These are phyloP conservation scores for Pherbina coryleti DNA, from an alignment of 2,888 invertebrate species.

Conservation along the genomic window DNA sequence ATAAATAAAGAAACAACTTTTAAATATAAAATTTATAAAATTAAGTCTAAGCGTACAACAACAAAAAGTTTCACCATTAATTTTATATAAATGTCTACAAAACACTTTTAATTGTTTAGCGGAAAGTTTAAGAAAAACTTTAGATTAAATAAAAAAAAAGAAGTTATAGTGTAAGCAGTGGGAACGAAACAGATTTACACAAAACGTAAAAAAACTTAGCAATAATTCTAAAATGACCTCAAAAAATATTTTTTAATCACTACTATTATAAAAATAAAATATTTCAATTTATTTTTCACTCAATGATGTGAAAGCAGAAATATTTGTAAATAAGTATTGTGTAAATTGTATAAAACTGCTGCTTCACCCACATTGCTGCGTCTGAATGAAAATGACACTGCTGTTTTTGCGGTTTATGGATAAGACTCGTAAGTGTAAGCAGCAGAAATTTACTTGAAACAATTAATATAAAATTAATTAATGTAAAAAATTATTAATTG, in stretches of 20 bases:
- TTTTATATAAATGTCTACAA: slow-evolving; percentile 63
- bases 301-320: not conserved
- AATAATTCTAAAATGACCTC: slow-evolving; percentile 70
- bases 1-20: slow-evolving; percentile 30
- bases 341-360: not conserved
- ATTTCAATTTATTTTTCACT: not conserved
- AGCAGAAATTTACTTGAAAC: slow-evolving; percentile 45
- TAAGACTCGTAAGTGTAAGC: slow-evolving; percentile 32
- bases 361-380: not conserved
- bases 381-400: not conserved
- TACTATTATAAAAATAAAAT: not conserved
- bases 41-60: slow-evolving; percentile 15
- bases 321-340: slow-evolving; percentile 38
- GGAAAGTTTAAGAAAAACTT: not conserved
- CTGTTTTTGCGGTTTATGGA: too few species aligned
- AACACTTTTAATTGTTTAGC: slow-evolving; percentile 27
- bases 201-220: slow-evolving; percentile 57
- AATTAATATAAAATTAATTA: slow-evolving; percentile 42
- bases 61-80: slow-evolving; percentile 50
- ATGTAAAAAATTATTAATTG: slow-evolving; percentile 50
- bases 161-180: not conserved
- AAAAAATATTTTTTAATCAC: slow-evolving; percentile 65
- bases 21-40: slow-evolving; percentile 42
- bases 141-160: slow-evolving; percentile 14
- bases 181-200: slow-evolving; percentile 38